Evolutionary conservation across 2,113 vertebrate species (phyloP).

Genomic region (Xiphophorus couchianus): DNA sequence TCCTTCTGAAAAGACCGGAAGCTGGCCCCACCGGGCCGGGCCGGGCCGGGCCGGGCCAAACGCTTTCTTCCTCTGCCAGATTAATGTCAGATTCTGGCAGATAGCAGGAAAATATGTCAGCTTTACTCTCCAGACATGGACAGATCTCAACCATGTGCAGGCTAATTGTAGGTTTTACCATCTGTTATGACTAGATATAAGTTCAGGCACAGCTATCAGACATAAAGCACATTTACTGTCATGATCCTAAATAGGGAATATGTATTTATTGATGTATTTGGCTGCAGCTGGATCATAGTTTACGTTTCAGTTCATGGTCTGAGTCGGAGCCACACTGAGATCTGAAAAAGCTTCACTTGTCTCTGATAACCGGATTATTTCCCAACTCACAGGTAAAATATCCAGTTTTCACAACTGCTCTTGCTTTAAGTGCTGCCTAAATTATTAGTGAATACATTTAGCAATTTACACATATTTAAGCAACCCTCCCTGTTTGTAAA

Average conservation of each 20-base stretch:
- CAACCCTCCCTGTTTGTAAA: constrained; percentile 66
- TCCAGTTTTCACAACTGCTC: constrained; percentile 26
- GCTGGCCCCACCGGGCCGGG: constrained; percentile 51
- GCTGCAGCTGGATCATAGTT: constrained; percentile 17
- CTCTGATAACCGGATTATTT: constrained; percentile 57
- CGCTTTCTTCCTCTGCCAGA: constrained; percentile 74
- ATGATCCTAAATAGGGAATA: constrained; percentile 64
- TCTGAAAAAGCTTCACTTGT: constrained; percentile 27
- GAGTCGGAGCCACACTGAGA: constrained; percentile 12
- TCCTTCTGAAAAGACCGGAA: constrained; percentile 64
- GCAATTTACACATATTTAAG: constrained; percentile 58
- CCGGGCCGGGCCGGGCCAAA: constrained; percentile 73
- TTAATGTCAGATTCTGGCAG: constrained; percentile 82
- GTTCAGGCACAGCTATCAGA: constrained; percentile 75
- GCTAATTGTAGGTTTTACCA: constrained; percentile 82
- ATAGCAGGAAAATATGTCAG: constrained; percentile 81
- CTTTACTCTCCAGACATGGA: constrained; percentile 81
- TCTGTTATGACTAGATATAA: constrained; percentile 81
- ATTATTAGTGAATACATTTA: constrained; percentile 60
- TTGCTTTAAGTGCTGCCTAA: constrained; percentile 45
- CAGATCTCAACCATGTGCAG: constrained; percentile 81
- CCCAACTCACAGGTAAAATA: constrained; percentile 27
- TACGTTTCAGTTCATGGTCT: background rate
- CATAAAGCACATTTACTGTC: constrained; percentile 66
- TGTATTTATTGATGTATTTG: constrained; percentile 55